Base-by-base conservation (phyloP, 2,797 vertebrate species). In the Neosalanx taihuensis region DNA sequence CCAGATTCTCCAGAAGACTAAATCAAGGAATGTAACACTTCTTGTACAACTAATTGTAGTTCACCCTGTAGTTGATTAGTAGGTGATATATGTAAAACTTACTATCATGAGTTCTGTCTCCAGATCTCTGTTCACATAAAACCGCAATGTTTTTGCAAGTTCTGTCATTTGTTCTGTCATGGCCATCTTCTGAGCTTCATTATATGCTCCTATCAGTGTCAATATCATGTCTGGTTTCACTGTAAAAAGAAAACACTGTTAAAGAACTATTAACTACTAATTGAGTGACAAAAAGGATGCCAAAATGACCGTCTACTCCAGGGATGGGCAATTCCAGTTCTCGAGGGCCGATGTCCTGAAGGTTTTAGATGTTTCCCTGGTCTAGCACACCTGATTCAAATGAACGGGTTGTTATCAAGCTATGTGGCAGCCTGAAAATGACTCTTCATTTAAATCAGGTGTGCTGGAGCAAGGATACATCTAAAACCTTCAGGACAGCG, bases 161-260 rank as follows among this genome's bases (percentile, higher is more conserved):
- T 23, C 20, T 3, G 18, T 30, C 18, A 26, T 0, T 66, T 80
- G 0, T 23, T 71, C 18, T 1, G 69, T 9, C 2, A 63, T 41
- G 71, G 91, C 60, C 0, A 59, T 72, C 0, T 76, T 20, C 79
- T 90, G 88, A 0, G 35, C 81, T 66, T 92, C 88, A 76, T 93
- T 89, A 68, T 84, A 93, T 51, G 95, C 94, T 1, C 92, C 93
- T 12, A 82, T 79, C 72, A 96, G 83, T 9, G 76, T 87, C 73
- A 96, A 83, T 57, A 90, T 84, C 0, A 93, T 72, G 53, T 89
- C 80, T 20, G 83, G 83, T 5, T 78, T 66, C 72, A 79, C 93
- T 94, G 78, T 64, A 72, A 69, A 6, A 84, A 58, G 23, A 56
- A 59, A 18, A 37, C 2, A 53, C 51, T 5, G 51, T 53, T 3